These are phyloP conservation scores for Halotydeus destructor DNA, from an alignment of 1,140 invertebrate genomes.

Conservation along the genomic window DNA sequence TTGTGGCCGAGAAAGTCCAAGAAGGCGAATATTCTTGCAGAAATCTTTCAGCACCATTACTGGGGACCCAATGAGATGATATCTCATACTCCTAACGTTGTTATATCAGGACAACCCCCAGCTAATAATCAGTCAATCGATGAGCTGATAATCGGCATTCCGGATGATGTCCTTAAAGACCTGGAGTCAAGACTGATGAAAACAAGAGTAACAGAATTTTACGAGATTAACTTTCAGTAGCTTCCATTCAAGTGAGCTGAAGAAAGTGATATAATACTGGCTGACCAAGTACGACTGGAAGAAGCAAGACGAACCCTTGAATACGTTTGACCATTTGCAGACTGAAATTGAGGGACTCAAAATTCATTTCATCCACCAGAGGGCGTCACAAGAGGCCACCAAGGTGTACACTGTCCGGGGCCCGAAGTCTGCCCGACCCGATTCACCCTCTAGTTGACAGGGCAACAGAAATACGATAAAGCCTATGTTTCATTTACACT, in stretches of 20 bases:
- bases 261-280: conserved; percentile 52
- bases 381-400: conserved; percentile 20
- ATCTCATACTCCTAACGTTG: no score
- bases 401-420: conserved; percentile 22
- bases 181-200: conserved; percentile 8
- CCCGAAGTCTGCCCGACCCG: no score
- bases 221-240: conserved; percentile 47
- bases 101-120: no score
- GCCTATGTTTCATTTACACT: no score
- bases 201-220: conserved; percentile 28
- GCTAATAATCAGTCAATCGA: no score
- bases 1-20: no score
- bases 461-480: no score
- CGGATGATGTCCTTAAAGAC: conserved; percentile 10
- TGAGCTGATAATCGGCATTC: conserved; percentile 9
- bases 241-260: conserved; percentile 43
- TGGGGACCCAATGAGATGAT: no score
- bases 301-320: conserved; percentile 39
- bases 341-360: conserved; percentile 43
- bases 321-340: conserved; percentile 15
- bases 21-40: no score
- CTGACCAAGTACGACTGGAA: conserved; percentile 46
- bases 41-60: no score
- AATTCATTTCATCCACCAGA: conserved; percentile 36
- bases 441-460: no score